A percentile compares a stretch with the other conserved stretches of the same genome.
Conservation (phyloP, 2,888 invertebrate genomes). For the Ophion ellenae region DNA sequence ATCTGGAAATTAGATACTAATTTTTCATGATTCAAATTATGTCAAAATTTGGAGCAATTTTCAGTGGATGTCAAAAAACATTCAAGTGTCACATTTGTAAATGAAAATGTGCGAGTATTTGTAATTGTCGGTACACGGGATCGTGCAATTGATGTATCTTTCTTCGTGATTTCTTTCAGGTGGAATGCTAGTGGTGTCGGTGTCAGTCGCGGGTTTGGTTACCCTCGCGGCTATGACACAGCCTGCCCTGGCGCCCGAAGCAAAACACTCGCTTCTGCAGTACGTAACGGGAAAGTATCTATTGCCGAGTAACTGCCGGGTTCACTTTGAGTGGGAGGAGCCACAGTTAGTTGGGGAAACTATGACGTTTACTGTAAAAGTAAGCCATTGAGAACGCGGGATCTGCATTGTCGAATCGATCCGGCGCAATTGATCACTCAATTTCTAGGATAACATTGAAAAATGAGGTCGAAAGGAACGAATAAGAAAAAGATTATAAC, state of each 20-base stretch:
- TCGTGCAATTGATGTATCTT: not conserved
- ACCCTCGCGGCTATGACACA: constrained; percentile 96
- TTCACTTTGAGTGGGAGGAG: constrained; percentile 96
- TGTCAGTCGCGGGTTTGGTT: constrained; percentile 94
- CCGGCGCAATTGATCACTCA: not conserved
- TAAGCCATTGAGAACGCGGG: constrained; percentile 72
- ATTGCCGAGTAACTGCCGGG: constrained; percentile 93
- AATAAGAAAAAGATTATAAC: too few species aligned
- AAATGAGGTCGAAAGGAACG: not conserved
- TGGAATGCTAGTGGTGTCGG: constrained; percentile 95
- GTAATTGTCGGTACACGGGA: not conserved
- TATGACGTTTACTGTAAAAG: constrained; percentile 93
- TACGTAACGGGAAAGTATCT: constrained; percentile 97
- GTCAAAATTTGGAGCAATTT: too few species aligned
- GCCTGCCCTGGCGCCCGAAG: constrained; percentile 94
- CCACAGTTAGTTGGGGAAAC: constrained; percentile 95
- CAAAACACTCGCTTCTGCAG: constrained; percentile 94
- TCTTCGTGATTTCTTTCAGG: constrained; percentile 84
- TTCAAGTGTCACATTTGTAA: too few species aligned
- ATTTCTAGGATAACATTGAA: not conserved
- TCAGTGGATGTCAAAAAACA: too few species aligned
- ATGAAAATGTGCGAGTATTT: not conserved
- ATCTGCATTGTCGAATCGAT: too few species aligned
- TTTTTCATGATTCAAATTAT: too few species aligned
- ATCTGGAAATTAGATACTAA: too few species aligned